Evolutionary conservation across 1,140 invertebrate species (phyloP).

Genomic region (Panagrolaimus sp.): DNA sequence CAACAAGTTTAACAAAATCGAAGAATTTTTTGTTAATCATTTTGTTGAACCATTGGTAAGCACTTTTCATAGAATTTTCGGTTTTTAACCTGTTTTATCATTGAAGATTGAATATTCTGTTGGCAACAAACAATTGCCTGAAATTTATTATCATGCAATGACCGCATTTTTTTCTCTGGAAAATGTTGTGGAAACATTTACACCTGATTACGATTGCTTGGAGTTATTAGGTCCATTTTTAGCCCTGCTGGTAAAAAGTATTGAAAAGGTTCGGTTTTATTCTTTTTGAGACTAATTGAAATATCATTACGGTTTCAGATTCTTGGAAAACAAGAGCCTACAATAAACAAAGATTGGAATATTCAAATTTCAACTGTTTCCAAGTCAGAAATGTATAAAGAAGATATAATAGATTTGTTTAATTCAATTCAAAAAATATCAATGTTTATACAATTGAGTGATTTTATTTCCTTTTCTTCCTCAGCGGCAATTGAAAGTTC

Average conservation of each 20-base stretch:
- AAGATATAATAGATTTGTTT: slow-evolving; percentile 1
- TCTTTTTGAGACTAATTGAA: no score
- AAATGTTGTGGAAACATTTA: background rate
- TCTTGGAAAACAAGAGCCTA: background rate
- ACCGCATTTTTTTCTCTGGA: background rate
- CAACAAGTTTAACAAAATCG: background rate
- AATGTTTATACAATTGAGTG: background rate
- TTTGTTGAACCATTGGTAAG: background rate
- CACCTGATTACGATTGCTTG: slow-evolving; percentile 7
- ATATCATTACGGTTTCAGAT: background rate
- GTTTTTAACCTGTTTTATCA: background rate
- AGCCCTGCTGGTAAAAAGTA: background rate
- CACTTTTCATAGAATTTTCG: background rate
- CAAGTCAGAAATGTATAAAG: background rate
- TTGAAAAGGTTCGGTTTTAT: background rate
- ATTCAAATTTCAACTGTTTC: slow-evolving; percentile 1
- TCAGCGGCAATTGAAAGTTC: background rate
- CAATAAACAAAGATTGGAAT: background rate
- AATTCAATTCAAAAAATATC: slow-evolving; percentile 6
- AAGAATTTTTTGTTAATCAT: slow-evolving; percentile 1
- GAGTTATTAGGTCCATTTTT: background rate
- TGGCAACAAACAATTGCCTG: no score
- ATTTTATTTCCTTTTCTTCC: background rate
- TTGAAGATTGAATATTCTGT: background rate
- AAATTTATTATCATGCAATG: background rate